Conservation (phyloP, 2,888 invertebrate species). For the Orthosia cruda region DNA sequence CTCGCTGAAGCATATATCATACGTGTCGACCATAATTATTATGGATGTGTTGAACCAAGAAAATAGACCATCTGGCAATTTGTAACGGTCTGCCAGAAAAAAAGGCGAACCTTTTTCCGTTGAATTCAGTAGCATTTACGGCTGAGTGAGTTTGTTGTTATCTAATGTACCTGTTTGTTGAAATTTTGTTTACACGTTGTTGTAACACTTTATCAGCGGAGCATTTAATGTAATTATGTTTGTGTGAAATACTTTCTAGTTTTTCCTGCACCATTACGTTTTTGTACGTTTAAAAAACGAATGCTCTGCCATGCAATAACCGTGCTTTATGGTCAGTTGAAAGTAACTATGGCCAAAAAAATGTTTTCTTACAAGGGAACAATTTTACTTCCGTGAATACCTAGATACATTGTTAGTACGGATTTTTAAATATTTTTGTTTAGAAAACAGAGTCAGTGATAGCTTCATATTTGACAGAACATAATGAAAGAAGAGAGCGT, state of each 20-base stretch:
- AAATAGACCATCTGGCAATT: slow-evolving; percentile 89
- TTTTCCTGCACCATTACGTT: background rate
- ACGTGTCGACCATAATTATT: slow-evolving; percentile 84
- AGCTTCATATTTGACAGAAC: no score
- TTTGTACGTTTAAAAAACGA: background rate
- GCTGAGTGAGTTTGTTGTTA: slow-evolving; percentile 76
- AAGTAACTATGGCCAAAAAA: background rate
- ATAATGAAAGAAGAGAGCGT: no score
- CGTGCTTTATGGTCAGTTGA: background rate
- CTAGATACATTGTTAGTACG: no score
- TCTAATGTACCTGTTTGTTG: slow-evolving; percentile 74
- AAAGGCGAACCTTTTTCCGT: slow-evolving; percentile 82
- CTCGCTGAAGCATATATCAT: slow-evolving; percentile 80
- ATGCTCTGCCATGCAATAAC: background rate
- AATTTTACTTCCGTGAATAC: background rate
- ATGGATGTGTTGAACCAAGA: slow-evolving; percentile 84
- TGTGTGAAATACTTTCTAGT: slow-evolving; percentile 32
- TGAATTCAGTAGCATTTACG: slow-evolving; percentile 90
- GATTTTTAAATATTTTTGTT: no score
- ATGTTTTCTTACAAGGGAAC: background rate
- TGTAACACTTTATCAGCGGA: slow-evolving; percentile 53
- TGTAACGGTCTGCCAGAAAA: slow-evolving; percentile 87
- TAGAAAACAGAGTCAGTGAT: no score
- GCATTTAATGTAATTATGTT: slow-evolving; percentile 38
- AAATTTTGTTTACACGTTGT: slow-evolving; percentile 67